Base-by-base conservation (phyloP, 1,140 invertebrate species). In the Linepithema humile region DNA sequence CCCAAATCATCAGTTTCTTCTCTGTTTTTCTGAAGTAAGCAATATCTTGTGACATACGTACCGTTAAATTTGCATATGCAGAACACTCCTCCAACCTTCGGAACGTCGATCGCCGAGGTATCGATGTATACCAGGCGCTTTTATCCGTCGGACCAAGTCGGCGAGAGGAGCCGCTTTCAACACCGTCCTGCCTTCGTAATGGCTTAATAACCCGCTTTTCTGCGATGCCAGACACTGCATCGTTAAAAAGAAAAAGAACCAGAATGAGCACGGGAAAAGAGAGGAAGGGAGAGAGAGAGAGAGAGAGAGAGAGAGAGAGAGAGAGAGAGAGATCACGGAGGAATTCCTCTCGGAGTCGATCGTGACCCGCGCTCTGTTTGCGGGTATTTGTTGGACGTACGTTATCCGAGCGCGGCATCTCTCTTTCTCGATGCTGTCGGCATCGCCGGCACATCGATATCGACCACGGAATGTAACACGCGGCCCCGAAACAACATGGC, bases 401-500 rank as follows among this genome's bases (percentile, higher is more conserved):
- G 57, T 84, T 88, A 88, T 88, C 86, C 73, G 32, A 0, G 29
- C 10, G 85, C 85, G 85, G 86, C 82, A 87, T 87, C 85, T 88
- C 67, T 65, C 53, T 78, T 73, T 67, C 38, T 69, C 23, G 38
- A 57, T 53, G 62, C 48, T 74, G 45, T 62, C 65, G 69, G 45
- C 20, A 40, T 43, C 59, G 57, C 60, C 40, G 60, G 38, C 85
- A 77, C 89, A 89, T 91, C 85, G 86, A 89, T 89, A 92, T 91
- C 87, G 88, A 90, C 84, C 87, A 73, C 78, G 72, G 55, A 70
- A 75, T 84, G 85, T 88, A 88, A 77, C 86, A 85, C 85, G 88
- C 82, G 64, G 85, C 75, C 20, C 50, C 72, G 89, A 91, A 91
- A 91, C 89, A 93, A 89, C 86, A 92, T 91, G 91, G 91, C 88